Conservation (phyloP, 2,113 vertebrate species). For the Lathamus discolor region DNA sequence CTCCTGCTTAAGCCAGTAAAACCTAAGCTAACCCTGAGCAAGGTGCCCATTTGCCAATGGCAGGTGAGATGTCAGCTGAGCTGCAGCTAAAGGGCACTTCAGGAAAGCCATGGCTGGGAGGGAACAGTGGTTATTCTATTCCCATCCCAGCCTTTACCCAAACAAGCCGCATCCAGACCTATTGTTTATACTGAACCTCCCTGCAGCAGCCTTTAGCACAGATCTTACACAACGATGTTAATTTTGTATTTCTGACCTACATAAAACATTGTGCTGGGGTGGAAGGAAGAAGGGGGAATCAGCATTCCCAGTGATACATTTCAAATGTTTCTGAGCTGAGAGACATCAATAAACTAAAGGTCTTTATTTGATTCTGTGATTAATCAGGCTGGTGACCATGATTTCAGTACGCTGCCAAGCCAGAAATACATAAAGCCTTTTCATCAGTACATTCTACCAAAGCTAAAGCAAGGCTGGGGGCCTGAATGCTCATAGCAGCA, state of each 20-base stretch:
- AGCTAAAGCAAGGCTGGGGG: background rate
- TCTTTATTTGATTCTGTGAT: background rate
- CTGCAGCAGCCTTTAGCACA: background rate
- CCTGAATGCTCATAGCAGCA: background rate
- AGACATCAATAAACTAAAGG: background rate
- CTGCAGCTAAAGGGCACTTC: background rate
- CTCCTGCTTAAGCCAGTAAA: background rate
- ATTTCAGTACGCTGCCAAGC: background rate
- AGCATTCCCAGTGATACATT: background rate
- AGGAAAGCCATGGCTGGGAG: background rate
- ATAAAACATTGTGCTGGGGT: background rate
- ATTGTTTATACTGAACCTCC: constrained; percentile 2
- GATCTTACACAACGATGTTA: constrained; percentile 35
- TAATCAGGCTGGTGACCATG: background rate
- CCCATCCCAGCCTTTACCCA: background rate
- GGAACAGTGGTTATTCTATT: background rate
- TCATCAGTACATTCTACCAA: background rate
- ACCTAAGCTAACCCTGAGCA: background rate
- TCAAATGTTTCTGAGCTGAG: background rate
- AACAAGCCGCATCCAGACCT: background rate
- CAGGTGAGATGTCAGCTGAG: background rate
- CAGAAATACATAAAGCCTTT: background rate
- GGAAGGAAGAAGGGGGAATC: background rate
- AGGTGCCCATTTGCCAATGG: background rate
- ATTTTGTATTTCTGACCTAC: constrained; percentile 46